These are phyloP conservation scores for Sitta europaea DNA, from an alignment of 2,113 vertebrate genomes.

Conservation along the genomic window DNA sequence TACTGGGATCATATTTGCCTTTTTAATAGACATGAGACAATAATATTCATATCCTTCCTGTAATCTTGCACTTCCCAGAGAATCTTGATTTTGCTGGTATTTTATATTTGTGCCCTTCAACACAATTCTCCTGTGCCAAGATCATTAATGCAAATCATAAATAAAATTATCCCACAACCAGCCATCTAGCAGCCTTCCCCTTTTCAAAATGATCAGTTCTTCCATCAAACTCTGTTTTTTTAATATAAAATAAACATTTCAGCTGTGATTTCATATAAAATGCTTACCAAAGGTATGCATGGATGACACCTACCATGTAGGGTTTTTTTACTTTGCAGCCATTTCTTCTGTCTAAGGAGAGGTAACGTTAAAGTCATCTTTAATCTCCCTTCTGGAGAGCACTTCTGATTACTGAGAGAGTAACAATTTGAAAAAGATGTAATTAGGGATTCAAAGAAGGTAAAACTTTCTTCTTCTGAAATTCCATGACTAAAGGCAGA, in stretches of 20 bases:
- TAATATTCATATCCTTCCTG: neutral
- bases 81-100: neutral
- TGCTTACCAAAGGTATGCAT: neutral
- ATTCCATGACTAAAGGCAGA: neutral
- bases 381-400: neutral
- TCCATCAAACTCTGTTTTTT: neutral
- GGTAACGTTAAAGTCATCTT: neutral
- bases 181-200: neutral
- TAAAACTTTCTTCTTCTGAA: neutral
- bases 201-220: neutral
- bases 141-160: neutral
- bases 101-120: neutral
- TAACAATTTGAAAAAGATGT: neutral
- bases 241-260: neutral
- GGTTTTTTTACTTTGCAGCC: neutral
- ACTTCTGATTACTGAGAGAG: neutral
- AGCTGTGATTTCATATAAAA: neutral
- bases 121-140: neutral
- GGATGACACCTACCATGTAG: neutral
- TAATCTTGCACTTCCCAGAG: neutral
- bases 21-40: neutral
- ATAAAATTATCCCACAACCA: neutral
- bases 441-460: neutral
- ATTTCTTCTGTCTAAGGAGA: neutral
- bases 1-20: neutral